Evolutionary conservation across 2,797 vertebrate species (phyloP).

Genomic region (Furcifer pardalis): DNA sequence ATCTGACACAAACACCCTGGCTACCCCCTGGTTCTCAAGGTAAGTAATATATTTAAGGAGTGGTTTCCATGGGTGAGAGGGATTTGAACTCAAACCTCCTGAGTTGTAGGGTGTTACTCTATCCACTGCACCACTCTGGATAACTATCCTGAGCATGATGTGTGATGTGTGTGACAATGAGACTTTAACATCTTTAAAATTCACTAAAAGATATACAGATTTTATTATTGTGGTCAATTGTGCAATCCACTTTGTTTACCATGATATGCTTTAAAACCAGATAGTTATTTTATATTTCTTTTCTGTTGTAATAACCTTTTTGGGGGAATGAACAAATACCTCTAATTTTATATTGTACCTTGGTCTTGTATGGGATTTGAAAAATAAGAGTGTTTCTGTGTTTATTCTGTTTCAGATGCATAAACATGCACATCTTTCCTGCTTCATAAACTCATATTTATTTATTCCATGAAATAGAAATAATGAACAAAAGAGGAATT

Average conservation of each 20-base stretch:
- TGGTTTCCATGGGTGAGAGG: too few species aligned
- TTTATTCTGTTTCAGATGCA: conserved; percentile 4
- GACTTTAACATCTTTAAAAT: too few species aligned
- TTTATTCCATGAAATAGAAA: conserved; percentile 20
- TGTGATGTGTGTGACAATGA: too few species aligned
- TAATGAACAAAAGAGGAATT: conserved; percentile 25
- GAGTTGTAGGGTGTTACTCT: too few species aligned
- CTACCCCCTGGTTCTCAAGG: too few species aligned
- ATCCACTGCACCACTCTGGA: too few species aligned
- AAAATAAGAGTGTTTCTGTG: conserved; percentile 22
- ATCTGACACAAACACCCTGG: too few species aligned
- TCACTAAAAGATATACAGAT: too few species aligned
- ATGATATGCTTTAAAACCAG: conserved; percentile 38
- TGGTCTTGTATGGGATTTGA: conserved; percentile 3
- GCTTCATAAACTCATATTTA: conserved; percentile 23
- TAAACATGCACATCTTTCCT: conserved; percentile 14
- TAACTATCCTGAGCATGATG: too few species aligned
- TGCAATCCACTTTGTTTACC: conserved; percentile 47
- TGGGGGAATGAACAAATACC: background rate
- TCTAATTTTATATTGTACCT: background rate
- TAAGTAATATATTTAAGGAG: too few species aligned
- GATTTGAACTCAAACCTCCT: too few species aligned
- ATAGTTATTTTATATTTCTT: conserved; percentile 57
- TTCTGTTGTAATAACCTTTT: conserved; percentile 38
- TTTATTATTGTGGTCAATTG: conserved; percentile 55